These are phyloP conservation scores for Lithophane semibrunnea DNA, from an alignment of 2,888 invertebrate species.

Conservation along the genomic window DNA sequence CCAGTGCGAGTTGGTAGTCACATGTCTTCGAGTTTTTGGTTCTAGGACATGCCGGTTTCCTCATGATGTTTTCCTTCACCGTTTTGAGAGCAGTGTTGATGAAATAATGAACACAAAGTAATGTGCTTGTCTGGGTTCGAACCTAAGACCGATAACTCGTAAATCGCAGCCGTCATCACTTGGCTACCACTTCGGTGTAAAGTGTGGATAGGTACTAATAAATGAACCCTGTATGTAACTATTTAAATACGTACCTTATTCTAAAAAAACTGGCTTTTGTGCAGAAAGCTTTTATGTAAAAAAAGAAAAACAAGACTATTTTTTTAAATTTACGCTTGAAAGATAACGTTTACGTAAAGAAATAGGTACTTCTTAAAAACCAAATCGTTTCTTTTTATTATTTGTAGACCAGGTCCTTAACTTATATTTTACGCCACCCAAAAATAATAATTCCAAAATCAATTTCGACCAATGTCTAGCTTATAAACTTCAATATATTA, in stretches of 20 bases:
- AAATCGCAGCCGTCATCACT: too few relatives aligned
- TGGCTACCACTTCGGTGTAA: neutral
- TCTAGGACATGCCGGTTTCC: too few relatives aligned
- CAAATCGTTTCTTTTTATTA: neutral
- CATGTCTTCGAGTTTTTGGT: too few relatives aligned
- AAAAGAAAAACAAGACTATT: neutral
- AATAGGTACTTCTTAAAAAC: neutral
- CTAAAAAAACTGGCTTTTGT: neutral
- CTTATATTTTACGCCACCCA: neutral
- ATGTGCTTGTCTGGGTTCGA: too few relatives aligned
- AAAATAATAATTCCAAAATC: constrained; percentile 16
- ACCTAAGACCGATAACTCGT: too few relatives aligned
- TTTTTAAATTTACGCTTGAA: neutral
- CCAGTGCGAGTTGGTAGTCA: too few relatives aligned
- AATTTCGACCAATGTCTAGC: constrained; percentile 8
- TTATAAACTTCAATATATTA: constrained; percentile 10
- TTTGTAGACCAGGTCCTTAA: neutral
- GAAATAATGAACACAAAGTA: too few relatives aligned
- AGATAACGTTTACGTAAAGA: neutral
- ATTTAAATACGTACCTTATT: neutral
- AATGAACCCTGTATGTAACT: too few relatives aligned
- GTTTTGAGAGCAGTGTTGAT: too few relatives aligned
- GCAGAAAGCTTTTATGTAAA: neutral
- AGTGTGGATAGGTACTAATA: neutral
- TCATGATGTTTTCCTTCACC: too few relatives aligned